These are phyloP conservation scores for Altica lythri DNA, from an alignment of 2,888 invertebrate genomes.

Conservation along the genomic window DNA sequence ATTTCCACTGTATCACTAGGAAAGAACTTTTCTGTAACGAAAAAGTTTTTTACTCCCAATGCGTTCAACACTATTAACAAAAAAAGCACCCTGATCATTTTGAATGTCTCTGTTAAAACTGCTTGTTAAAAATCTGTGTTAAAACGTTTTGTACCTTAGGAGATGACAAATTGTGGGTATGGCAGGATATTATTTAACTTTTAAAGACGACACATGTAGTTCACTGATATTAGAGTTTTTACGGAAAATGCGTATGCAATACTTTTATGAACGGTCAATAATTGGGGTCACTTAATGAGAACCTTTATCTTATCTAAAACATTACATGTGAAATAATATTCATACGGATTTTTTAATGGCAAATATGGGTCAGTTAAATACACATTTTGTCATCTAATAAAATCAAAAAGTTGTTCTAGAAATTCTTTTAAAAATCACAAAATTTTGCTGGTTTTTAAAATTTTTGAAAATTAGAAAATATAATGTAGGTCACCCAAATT, in stretches of 20 bases:
- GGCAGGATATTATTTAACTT: conserved; percentile 53
- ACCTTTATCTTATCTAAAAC: conserved; percentile 3
- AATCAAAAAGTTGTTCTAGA: too few species aligned
- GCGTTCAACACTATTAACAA: conserved; percentile 21
- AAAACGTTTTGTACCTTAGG: conserved; percentile 41
- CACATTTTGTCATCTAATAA: too few species aligned
- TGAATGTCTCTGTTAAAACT: conserved; percentile 28
- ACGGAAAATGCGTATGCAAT: neutral
- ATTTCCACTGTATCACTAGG: conserved; percentile 12
- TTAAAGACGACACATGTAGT: conserved; percentile 28
- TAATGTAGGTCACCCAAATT: too few species aligned
- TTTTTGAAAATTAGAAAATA: too few species aligned
- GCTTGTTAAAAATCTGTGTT: conserved; percentile 18
- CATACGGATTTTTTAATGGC: too few species aligned
- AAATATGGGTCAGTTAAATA: too few species aligned
- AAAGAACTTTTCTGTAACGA: conserved; percentile 14
- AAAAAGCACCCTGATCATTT: conserved; percentile 30
- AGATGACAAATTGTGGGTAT: conserved; percentile 51
- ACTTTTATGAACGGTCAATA: conserved; percentile 8
- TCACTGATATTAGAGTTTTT: conserved; percentile 16
- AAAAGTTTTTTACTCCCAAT: conserved; percentile 23
- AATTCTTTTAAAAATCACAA: too few species aligned
- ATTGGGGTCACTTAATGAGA: conserved; percentile 20
- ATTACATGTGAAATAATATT: neutral
- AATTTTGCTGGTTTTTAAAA: too few species aligned